Base-by-base conservation (phyloP, 2,113 vertebrate species). In the Oryzias curvinotus region DNA sequence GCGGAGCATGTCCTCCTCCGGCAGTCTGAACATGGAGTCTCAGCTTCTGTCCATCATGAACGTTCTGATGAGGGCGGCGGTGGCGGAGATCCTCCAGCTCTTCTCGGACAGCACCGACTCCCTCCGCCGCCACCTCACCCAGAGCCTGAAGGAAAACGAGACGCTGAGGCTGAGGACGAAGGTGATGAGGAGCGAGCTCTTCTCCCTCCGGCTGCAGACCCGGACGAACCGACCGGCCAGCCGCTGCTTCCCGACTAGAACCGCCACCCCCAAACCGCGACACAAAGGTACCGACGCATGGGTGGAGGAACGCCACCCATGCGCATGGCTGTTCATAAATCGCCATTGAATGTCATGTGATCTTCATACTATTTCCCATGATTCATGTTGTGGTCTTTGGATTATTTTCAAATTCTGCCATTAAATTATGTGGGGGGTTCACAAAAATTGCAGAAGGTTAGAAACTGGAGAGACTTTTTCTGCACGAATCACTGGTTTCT, bases 31-130 rank as follows among this genome's bases (percentile, higher is more conserved):
- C 23, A 52, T 91, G 53, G 88, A 89, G 82, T 73, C 85, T 0
- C 88, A 91, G 72, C 87, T 90, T 19, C 2, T 85, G 68, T 89
- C 88, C 64, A 84, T 90, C 2, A 91, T 90, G 87, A 88, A 88
- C 73, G 85, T 88, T 62, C 77, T 90, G 65, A 86, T 85, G 50
- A 89, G 87, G 14, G 75, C 88, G 28, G 88, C 90, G 28, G 90
- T 85, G 21, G 21, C 52, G 16, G 90, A 91, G 45, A 91, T 91
- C 44, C 71, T 68, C 13, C 84, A 90, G 75, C 71, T 91, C n/a
- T 87, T 90, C 70, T 87, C 84, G 30, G 85, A 88, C 75, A 85
- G 65, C 80, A 88, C 85, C 13, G 41, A 85, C 26, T 71, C 78
- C 6, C 69, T 88, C 5, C 78, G 80, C 3, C 63, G 88, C 19